A percentile compares a stretch with the other conserved stretches of the same genome.
Conservation (phyloP, 1,140 invertebrate genomes). For the Drosophila elegans region DNA sequence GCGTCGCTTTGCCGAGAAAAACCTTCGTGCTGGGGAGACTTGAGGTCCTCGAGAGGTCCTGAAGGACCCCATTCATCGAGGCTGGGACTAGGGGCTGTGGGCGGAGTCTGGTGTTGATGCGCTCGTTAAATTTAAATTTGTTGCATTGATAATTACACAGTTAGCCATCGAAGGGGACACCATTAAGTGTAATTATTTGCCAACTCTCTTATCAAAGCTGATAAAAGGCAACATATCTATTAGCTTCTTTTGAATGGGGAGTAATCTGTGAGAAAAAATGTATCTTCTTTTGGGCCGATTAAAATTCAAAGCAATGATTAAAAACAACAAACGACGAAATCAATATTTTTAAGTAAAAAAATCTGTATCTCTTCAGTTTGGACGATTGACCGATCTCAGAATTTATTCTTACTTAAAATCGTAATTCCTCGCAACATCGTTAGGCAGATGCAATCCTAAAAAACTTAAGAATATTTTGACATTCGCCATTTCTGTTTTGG, state of each 20-base stretch:
- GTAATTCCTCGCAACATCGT: neutral
- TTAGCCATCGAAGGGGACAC: constrained; percentile 14
- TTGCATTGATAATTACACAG: constrained; percentile 73
- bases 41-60: constrained; percentile 29
- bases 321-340: too few relatives aligned
- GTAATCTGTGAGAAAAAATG: too few relatives aligned
- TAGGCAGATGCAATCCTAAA: constrained; percentile 19
- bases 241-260: constrained; percentile 1
- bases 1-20: constrained; percentile 37
- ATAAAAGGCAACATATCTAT: constrained; percentile 26
- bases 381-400: too few relatives aligned
- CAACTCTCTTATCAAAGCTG: constrained; percentile 20
- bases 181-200: constrained; percentile 20
- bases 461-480: constrained; percentile 1
- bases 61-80: constrained; percentile 25
- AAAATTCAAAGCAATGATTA: too few relatives aligned
- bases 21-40: constrained; percentile 22
- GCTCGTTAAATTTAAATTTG: constrained; percentile 78
- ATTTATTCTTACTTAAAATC: too few relatives aligned
- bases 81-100: constrained; percentile 11
- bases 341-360: too few relatives aligned
- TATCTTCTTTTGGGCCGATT: too few relatives aligned
- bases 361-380: too few relatives aligned
- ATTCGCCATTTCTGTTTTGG: constrained; percentile 26
- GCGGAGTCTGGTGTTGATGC: constrained; percentile 57